Conservation (phyloP, 2,797 vertebrate species). For the Petrocephalus schoutedeni region DNA sequence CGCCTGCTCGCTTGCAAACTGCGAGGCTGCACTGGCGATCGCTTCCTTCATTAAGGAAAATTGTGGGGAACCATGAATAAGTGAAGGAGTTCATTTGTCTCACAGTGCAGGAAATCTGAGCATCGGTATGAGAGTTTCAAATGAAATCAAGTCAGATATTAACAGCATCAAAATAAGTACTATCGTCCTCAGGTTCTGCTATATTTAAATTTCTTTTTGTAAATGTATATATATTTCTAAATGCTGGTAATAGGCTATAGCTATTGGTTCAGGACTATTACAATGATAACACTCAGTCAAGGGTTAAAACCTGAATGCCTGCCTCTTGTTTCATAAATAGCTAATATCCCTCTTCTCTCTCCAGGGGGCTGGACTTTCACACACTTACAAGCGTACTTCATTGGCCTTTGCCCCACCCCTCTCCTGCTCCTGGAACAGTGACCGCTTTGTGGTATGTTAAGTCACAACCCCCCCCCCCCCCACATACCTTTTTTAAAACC, state of each 20-base stretch:
- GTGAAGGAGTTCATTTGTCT: neutral
- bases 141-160: neutral
- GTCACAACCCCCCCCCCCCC: neutral
- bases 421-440: neutral
- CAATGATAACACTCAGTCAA: neutral
- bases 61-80: neutral
- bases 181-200: neutral
- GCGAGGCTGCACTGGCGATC: neutral
- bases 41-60: neutral
- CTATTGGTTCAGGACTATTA: neutral
- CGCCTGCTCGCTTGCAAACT: neutral
- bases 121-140: neutral
- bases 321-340: neutral
- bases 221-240: neutral
- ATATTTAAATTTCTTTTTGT: neutral
- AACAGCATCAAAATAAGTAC: neutral
- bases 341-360: neutral
- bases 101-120: neutral
- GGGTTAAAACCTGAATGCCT: neutral
- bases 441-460: conserved; percentile 10
- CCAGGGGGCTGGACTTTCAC: neutral
- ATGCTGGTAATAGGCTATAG: neutral
- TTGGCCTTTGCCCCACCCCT: neutral
- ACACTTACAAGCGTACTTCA: neutral
- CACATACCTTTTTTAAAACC: neutral